Percentiles rank a stretch among this genome's conserved stretches.
phyloP scores from a whole-genome alignment of 2,888 invertebrate genomes.

The Plagodis pulveraria region DNA sequence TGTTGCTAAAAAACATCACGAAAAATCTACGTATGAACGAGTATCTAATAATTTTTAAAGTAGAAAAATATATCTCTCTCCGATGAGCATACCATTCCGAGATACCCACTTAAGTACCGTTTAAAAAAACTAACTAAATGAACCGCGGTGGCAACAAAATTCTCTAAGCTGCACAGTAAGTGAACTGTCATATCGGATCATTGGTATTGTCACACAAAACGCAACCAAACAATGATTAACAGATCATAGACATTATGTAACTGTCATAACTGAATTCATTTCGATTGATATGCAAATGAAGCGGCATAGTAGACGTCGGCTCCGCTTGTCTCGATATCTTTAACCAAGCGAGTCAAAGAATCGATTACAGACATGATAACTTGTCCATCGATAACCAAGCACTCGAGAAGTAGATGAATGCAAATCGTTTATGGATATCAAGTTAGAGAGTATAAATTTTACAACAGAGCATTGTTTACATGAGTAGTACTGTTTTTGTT shows the following conservation, averaged over 20 bases:
- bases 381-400: conserved; percentile 27
- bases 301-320: conserved; percentile 43
- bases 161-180: not conserved
- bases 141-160: conserved; percentile 2
- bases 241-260: conserved; percentile 47
- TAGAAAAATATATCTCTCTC: too few relatives aligned
- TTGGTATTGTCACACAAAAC: conserved; percentile 26
- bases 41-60: too few relatives aligned
- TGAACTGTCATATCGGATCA: conserved; percentile 7
- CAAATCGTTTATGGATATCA: conserved; percentile 28
- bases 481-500: too few relatives aligned
- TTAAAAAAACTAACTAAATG: too few relatives aligned
- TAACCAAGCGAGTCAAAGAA: conserved; percentile 25
- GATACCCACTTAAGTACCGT: too few relatives aligned
- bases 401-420: conserved; percentile 17
- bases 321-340: conserved; percentile 17
- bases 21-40: too few relatives aligned
- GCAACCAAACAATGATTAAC: conserved; percentile 40
- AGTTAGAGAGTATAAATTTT: too few relatives aligned
- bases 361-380: conserved; percentile 33
- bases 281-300: conserved; percentile 60
- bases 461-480: too few relatives aligned
- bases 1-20: too few relatives aligned
- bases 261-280: conserved; percentile 46
- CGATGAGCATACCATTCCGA: too few relatives aligned